These are phyloP conservation scores for Eueremaeus valkanovi DNA, from an alignment of 2,888 invertebrate genomes.

Conservation along the genomic window DNA sequence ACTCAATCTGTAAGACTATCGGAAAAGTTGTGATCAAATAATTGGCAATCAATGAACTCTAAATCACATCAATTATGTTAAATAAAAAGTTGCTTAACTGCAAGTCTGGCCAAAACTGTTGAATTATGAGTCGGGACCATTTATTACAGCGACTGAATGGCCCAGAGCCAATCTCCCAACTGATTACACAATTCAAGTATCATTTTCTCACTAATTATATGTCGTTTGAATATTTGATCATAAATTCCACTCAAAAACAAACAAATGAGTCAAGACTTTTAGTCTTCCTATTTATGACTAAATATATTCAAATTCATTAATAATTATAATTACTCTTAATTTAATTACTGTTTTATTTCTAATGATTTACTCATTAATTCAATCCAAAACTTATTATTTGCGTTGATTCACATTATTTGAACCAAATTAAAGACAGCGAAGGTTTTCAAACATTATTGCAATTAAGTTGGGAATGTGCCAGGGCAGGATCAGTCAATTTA, in stretches of 20 bases:
- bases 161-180: background rate
- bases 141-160: background rate
- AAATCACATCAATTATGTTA: background rate
- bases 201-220: constrained; percentile 10
- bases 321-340: background rate
- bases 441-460: no score
- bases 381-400: no score
- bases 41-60: constrained; percentile 13
- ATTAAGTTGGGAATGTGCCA: no score
- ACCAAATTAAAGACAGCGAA: no score
- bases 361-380: no score
- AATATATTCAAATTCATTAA: background rate
- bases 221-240: background rate
- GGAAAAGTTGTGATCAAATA: constrained; percentile 8
- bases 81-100: background rate
- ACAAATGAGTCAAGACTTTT: no score
- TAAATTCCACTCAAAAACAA: background rate
- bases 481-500: no score
- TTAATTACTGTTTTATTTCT: no score
- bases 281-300: no score
- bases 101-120: background rate
- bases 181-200: background rate
- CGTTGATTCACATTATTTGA: no score
- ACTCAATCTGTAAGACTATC: background rate
- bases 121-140: background rate